Percentiles rank a stretch among this genome's conserved stretches.
phyloP scores from a whole-genome alignment of 2,113 vertebrate genomes.

The Chroicocephalus ridibundus region DNA sequence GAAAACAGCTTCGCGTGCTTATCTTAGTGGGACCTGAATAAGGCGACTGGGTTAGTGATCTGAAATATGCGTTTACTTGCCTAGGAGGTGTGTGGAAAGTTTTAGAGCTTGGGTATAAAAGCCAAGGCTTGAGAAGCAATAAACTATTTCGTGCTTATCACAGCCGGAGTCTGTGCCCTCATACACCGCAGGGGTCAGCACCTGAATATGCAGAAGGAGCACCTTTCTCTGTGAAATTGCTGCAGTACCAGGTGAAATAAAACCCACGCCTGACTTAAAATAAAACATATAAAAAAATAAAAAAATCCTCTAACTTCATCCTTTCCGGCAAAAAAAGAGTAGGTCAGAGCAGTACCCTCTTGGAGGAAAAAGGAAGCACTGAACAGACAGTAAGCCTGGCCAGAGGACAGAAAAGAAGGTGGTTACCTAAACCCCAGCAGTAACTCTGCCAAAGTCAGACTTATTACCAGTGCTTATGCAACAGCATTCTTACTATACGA shows the following conservation, averaged over 20 bases:
- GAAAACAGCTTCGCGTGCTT: no score
- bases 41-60: no score
- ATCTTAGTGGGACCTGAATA: no score
- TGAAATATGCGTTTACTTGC: no score
- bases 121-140: no score
- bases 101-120: no score
- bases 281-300: not conserved
- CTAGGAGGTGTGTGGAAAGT: no score
- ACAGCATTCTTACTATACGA: not conserved
- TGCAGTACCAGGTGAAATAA: not conserved
- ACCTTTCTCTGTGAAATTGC: not conserved
- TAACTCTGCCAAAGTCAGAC: not conserved
- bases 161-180: no score
- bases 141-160: no score
- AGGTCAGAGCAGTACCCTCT: not conserved
- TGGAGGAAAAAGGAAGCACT: not conserved
- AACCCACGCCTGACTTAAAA: not conserved
- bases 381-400: not conserved
- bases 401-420: not conserved
- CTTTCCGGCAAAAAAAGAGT: not conserved
- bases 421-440: not conserved
- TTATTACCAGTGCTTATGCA: not conserved
- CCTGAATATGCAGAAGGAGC: not conserved
- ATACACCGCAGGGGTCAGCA: not conserved
- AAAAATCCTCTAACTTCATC: not conserved